Base-by-base conservation (phyloP, 2,888 invertebrate genomes). In the Scaptodrosophila latifasciaeformis region DNA sequence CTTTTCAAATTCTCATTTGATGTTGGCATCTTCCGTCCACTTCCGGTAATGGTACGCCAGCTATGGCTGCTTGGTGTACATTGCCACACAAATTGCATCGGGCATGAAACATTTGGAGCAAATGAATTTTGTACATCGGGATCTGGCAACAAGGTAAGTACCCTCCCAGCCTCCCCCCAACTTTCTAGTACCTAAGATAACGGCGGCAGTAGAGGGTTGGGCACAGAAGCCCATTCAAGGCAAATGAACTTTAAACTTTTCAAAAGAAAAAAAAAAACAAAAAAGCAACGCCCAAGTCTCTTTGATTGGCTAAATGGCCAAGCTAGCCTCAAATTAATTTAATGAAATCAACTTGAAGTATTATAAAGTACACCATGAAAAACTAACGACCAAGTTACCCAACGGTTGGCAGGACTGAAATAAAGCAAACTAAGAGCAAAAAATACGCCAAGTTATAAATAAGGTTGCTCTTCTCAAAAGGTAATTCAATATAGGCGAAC, bases 51-150 rank as follows among this genome's bases (percentile, higher is more conserved):
- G 30, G 47, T 49, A 49, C 49, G 49, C 40, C 30, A 94, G 94
- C 88, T 93, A 93, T 86, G 93, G 93, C 77, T 92, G 93, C 87
- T 90, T 95, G 85, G 91, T 95, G 81, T 93, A 92, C 88, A 93
- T 95, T 90, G 93, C 94, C 65, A 91, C 92, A 65, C 94, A 96
- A 89, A 92, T 96, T 85, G 93, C 95, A 70, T 93, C 94, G 58
- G 96, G 95, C 67, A 95, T 96, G 94, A 94, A 95, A 87, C 94
- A 95, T 87, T 89, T 96, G 85, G 95, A 96, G 87, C 91, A 92
- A 67, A 89, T 92, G 85, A 92, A 92, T 87, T 94, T 93, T 87
- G 92, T 96, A 68, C 95, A 96, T 88, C 90, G 93, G 81, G 95
- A 96, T 88, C 88, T 96, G 76, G 94, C 95, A 67, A 91, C 95